phyloP scores from a whole-genome alignment of 2,113 vertebrate species.

The Actenoides hombroni region DNA sequence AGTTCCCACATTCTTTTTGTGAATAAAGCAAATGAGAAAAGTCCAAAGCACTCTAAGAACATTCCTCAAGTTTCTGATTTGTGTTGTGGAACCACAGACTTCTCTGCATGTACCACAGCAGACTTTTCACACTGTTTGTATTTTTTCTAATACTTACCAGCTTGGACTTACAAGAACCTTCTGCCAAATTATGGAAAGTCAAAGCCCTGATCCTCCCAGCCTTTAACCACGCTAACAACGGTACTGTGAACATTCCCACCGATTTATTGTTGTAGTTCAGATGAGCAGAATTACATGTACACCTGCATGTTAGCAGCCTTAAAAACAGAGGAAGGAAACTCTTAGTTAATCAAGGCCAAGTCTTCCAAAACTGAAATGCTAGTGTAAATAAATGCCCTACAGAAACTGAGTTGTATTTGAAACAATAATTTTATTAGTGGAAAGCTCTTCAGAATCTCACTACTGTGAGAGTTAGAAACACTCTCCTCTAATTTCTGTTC shows the following conservation, averaged over 20 bases:
- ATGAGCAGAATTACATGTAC: neutral
- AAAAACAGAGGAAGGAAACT: neutral
- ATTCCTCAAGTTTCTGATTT: neutral
- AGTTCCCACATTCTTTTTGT: neutral
- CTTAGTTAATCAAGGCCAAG: neutral
- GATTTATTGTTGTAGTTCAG: neutral
- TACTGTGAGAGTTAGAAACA: neutral
- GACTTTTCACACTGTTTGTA: neutral
- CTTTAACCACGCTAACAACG: neutral
- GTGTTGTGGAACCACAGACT: neutral
- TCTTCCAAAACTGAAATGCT: neutral
- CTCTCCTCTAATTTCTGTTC: neutral
- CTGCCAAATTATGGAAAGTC: neutral
- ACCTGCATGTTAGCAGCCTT: neutral
- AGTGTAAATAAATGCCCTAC: neutral
- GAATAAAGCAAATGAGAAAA: neutral
- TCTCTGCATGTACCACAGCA: neutral
- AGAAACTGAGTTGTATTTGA: neutral
- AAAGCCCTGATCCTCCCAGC: neutral
- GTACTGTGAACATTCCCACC: neutral
- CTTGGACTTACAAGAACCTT: neutral
- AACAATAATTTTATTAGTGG: neutral
- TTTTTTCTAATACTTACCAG: neutral
- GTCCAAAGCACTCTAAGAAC: neutral
- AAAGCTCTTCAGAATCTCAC: neutral